These are phyloP conservation scores for Dysidea cf. avara DNA, from an alignment of 37 sponge, comb jelly and placozoan species.

Conservation along the genomic window DNA sequence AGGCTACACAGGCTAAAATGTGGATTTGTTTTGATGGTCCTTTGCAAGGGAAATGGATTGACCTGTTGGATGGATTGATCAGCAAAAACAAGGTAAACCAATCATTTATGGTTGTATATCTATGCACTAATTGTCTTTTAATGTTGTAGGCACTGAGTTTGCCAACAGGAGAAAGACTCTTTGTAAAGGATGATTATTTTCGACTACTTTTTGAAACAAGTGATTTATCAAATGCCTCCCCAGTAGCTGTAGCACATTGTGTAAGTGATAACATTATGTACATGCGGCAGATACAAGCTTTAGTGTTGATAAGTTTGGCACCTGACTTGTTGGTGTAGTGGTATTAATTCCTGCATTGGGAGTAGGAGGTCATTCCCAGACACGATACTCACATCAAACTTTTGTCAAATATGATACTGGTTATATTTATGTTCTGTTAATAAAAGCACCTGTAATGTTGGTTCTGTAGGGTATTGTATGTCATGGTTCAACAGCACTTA, in stretches of 20 bases:
- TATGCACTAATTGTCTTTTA: no score
- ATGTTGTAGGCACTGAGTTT: conserved; percentile 31
- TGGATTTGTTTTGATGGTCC: conserved; percentile 76
- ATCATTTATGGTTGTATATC: neutral
- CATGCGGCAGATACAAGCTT: neutral
- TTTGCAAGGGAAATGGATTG: conserved; percentile 29
- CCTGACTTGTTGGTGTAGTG: no score
- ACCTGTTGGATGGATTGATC: conserved; percentile 39
- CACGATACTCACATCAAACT: no score
- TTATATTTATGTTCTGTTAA: no score
- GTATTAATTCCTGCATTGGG: no score
- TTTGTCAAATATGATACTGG: no score
- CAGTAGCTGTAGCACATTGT: conserved; percentile 42
- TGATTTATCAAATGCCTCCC: conserved; percentile 49
- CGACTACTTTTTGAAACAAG: conserved; percentile 85
- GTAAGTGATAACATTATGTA: conserved; percentile 33
- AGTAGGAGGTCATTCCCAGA: no score
- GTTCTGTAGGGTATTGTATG: conserved; percentile 79
- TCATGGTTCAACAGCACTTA: conserved; percentile 67
- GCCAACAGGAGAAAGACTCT: conserved; percentile 71
- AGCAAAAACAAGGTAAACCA: conserved; percentile 3
- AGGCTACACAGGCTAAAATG: conserved; percentile 55
- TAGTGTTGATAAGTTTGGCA: neutral
- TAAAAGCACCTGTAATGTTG: no score
- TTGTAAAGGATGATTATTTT: conserved; percentile 27